A percentile compares a stretch with the other conserved stretches of the same genome.
These are phyloP conservation scores for Drosophila aff. DNA, from an alignment of 1,140 invertebrate genomes.

Conservation along the genomic window DNA sequence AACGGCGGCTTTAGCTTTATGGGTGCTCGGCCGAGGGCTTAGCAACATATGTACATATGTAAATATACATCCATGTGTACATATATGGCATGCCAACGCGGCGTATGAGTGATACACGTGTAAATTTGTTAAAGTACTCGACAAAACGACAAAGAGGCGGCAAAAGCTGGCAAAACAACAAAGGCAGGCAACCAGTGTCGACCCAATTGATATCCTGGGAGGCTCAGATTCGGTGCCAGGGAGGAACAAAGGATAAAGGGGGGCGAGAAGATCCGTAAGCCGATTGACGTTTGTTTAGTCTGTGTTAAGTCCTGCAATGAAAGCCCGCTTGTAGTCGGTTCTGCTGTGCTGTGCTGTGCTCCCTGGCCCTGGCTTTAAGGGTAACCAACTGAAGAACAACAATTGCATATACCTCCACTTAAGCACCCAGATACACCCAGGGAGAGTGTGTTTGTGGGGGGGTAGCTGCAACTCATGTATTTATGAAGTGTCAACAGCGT, in stretches of 20 bases:
- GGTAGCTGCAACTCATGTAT: conserved; percentile 74
- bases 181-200: neutral
- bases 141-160: conserved; percentile 38
- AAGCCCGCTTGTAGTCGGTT: conserved; percentile 11
- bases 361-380: conserved; percentile 18
- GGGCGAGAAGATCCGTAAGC: conserved; percentile 24
- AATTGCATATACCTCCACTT: conserved; percentile 55
- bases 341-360: neutral
- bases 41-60: conserved; percentile 16
- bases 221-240: neutral
- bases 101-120: conserved; percentile 79
- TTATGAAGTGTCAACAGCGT: conserved; percentile 81
- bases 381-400: conserved; percentile 62
- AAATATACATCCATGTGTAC: too few relatives aligned
- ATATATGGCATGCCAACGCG: conserved; percentile 57
- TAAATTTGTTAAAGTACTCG: conserved; percentile 76
- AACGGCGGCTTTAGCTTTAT: neutral
- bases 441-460: conserved; percentile 17
- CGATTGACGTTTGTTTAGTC: conserved; percentile 50
- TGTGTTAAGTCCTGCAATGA: conserved; percentile 46
- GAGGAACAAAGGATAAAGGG: conserved; percentile 22
- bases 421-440: conserved; percentile 9
- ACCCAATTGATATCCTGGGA: conserved; percentile 29
- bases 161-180: conserved; percentile 34
- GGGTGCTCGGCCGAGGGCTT: conserved; percentile 4